Conservation (phyloP, 1,140 invertebrate genomes). For the Cyrtorhinus lividipennis region DNA sequence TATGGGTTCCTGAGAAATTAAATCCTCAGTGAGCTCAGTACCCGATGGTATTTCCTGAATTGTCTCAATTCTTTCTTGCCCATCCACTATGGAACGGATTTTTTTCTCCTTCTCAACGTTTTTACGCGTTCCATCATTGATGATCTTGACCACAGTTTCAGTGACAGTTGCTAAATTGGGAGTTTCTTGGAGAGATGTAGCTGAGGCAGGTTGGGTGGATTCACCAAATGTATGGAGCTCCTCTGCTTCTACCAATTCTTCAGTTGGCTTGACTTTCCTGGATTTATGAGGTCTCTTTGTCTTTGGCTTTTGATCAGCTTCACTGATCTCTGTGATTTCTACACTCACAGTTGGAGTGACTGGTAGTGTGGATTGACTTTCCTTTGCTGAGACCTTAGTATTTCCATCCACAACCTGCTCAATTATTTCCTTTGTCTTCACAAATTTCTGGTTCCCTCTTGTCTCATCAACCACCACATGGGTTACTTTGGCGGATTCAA, state of each 20-base stretch:
- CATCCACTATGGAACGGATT: not conserved
- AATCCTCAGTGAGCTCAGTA: not conserved
- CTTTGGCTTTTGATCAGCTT: not conserved
- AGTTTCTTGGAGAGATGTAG: too few species aligned
- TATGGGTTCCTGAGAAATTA: not conserved
- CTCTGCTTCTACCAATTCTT: too few species aligned
- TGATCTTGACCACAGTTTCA: not conserved
- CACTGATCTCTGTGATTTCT: too few species aligned
- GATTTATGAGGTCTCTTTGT: not conserved
- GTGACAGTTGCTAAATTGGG: too few species aligned
- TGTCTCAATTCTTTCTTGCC: not conserved
- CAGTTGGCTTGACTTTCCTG: not conserved
- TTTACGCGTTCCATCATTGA: not conserved
- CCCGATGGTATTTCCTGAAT: not conserved
- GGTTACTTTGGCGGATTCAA: not conserved
- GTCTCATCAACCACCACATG: not conserved
- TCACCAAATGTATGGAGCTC: too few species aligned
- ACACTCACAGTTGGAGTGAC: too few species aligned
- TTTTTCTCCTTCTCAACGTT: not conserved
- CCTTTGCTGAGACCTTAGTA: too few species aligned
- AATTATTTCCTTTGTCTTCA: slow-evolving; percentile 16
- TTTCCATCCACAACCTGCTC: slow-evolving; percentile 17
- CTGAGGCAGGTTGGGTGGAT: too few species aligned
- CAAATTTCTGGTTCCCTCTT: not conserved
- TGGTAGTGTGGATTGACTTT: too few species aligned